Conservation (phyloP, 1,140 invertebrate species). For the Oryctes rhinoceros region DNA sequence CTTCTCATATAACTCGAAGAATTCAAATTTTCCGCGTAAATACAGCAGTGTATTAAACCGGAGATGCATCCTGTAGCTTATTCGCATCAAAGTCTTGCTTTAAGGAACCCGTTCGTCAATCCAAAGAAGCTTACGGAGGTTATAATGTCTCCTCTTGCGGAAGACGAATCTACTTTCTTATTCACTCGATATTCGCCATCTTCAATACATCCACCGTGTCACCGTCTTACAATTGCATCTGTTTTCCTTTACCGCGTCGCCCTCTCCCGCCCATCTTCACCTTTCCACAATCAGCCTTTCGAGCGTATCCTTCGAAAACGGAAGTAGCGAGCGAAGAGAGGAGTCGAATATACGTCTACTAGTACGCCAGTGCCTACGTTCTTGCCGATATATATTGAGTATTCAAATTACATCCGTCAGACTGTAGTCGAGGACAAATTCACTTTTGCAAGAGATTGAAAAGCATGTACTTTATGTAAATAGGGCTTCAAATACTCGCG, state of each 20-base stretch:
- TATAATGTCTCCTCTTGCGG: too few species aligned
- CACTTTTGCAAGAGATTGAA: constrained; percentile 36
- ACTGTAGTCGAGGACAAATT: constrained; percentile 15
- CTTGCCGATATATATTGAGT: constrained; percentile 12
- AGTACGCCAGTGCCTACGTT: not conserved
- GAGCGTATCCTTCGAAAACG: not conserved
- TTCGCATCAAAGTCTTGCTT: too few species aligned
- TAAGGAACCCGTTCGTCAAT: too few species aligned
- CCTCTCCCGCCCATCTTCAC: not conserved
- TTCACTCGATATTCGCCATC: too few species aligned
- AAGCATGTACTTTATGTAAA: constrained; percentile 33
- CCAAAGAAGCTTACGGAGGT: too few species aligned
- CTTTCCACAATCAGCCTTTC: not conserved
- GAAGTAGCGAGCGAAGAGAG: not conserved
- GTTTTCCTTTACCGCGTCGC: constrained; percentile 9
- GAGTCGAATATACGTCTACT: not conserved
- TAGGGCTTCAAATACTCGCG: constrained; percentile 12
- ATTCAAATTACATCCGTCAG: constrained; percentile 36
- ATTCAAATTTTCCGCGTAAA: too few species aligned
- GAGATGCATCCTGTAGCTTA: too few species aligned
- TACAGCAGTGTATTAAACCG: too few species aligned
- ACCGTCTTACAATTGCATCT: not conserved
- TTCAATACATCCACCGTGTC: not conserved
- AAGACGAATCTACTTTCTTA: too few species aligned
- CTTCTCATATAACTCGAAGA: too few species aligned